Conservation (phyloP, 2,888 invertebrate genomes). For the Mythimna albipuncta region DNA sequence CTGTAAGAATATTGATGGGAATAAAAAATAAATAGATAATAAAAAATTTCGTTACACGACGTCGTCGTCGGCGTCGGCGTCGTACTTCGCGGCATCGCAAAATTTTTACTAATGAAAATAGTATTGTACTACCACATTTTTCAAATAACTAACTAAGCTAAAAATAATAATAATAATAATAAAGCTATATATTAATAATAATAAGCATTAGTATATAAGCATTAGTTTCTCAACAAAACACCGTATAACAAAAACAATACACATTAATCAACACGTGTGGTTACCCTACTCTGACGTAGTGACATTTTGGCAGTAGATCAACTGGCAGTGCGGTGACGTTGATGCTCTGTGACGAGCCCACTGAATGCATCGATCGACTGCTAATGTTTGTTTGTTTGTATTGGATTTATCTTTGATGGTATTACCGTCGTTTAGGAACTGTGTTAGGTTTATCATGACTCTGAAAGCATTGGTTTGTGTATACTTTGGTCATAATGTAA, state of each 20-base stretch:
- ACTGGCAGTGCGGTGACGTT: conserved; percentile 41
- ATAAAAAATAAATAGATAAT: too few species aligned
- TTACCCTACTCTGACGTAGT: conserved; percentile 47
- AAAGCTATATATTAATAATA: too few species aligned
- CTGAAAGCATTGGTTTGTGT: not conserved
- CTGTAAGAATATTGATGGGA: too few species aligned
- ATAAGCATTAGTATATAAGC: too few species aligned
- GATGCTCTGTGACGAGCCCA: conserved; percentile 44
- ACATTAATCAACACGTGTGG: conserved; percentile 19
- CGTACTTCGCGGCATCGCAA: too few species aligned
- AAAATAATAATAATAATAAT: too few species aligned
- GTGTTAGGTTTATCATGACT: not conserved
- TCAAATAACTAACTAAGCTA: too few species aligned
- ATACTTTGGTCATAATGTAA: not conserved
- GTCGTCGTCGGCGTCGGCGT: too few species aligned
- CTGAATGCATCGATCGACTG: conserved; percentile 9
- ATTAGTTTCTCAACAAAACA: not conserved
- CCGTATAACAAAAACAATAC: conserved; percentile 4
- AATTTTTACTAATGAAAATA: too few species aligned
- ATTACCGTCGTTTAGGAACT: not conserved
- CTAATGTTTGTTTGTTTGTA: conserved; percentile 23
- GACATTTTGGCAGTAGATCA: conserved; percentile 63
- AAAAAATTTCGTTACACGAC: too few species aligned
- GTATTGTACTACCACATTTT: too few species aligned
- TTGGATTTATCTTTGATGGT: conserved; percentile 5